phyloP scores from a whole-genome alignment of 2,888 invertebrate species.

The Himalopsyche anomala region DNA sequence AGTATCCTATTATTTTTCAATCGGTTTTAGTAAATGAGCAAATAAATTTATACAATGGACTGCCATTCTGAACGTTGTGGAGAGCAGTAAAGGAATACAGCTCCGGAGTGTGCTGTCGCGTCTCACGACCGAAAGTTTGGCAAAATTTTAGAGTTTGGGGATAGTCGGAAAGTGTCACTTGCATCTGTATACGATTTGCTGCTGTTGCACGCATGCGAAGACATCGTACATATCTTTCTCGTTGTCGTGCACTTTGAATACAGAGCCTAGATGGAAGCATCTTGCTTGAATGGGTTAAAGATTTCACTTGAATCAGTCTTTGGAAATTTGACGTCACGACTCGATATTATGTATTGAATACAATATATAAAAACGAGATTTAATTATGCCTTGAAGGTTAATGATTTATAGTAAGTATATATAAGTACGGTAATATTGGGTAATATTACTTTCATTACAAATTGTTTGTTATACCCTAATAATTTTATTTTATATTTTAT shows the following conservation, averaged over 20 bases:
- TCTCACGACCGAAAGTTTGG: slow-evolving; percentile 1
- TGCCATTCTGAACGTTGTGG: background rate
- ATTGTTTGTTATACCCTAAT: no score
- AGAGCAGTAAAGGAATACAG: background rate
- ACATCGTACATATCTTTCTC: background rate
- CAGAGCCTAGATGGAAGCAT: background rate
- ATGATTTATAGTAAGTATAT: no score
- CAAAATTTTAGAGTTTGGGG: background rate
- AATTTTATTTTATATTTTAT: no score
- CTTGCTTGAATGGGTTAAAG: slow-evolving; percentile 28
- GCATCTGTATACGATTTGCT: slow-evolving; percentile 16
- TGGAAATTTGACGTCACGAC: background rate
- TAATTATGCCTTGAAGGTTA: no score
- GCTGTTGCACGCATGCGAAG: slow-evolving; percentile 36
- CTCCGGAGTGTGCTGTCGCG: background rate
- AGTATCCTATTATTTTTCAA: background rate
- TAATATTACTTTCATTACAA: no score
- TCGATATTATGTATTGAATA: background rate
- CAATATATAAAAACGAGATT: no score
- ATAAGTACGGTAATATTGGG: no score
- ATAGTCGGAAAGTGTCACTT: slow-evolving; percentile 21
- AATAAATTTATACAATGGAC: background rate
- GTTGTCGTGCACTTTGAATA: slow-evolving; percentile 4
- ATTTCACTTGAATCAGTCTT: slow-evolving; percentile 13
- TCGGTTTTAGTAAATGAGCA: background rate